These are phyloP conservation scores for Drosophila punjabiensis DNA, from an alignment of 1,140 invertebrate genomes.

Conservation along the genomic window DNA sequence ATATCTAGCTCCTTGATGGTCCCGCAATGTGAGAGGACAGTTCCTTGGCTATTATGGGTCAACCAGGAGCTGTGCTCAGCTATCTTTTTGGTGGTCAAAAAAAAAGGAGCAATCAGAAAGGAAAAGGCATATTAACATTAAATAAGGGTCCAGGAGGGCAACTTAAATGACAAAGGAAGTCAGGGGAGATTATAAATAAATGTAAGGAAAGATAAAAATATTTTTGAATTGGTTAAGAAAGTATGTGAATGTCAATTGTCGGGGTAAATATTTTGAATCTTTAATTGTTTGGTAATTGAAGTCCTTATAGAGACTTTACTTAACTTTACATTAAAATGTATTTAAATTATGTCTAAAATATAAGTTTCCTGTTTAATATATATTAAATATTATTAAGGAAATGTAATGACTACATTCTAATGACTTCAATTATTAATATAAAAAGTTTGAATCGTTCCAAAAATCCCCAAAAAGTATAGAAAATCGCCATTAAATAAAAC, in stretches of 20 bases:
- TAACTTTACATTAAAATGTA: too few relatives aligned
- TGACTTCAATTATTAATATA: too few relatives aligned
- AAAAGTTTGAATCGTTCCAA: not conserved
- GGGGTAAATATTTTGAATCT: not conserved
- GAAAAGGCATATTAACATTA: not conserved
- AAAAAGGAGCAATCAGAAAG: conserved; percentile 11
- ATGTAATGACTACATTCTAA: too few relatives aligned
- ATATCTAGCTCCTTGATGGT: conserved; percentile 12
- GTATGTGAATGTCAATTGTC: not conserved
- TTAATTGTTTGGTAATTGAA: too few relatives aligned
- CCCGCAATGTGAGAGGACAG: conserved; percentile 26
- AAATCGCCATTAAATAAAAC: too few relatives aligned
- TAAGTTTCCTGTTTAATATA: not conserved
- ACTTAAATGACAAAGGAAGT: conserved; percentile 1
- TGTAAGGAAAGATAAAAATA: too few relatives aligned
- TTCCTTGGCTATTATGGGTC: conserved; percentile 10
- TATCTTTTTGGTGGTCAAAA: conserved; percentile 3
- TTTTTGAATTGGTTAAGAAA: not conserved
- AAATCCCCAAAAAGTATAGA: not conserved
- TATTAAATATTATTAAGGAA: not conserved
- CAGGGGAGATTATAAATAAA: not conserved
- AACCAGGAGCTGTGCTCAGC: conserved; percentile 15
- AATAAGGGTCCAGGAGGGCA: not conserved
- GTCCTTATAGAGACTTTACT: too few relatives aligned
- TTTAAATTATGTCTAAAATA: not conserved